phyloP scores from a whole-genome alignment of 1,140 invertebrate species.

The Paramacrobiotus metropolitanus region DNA sequence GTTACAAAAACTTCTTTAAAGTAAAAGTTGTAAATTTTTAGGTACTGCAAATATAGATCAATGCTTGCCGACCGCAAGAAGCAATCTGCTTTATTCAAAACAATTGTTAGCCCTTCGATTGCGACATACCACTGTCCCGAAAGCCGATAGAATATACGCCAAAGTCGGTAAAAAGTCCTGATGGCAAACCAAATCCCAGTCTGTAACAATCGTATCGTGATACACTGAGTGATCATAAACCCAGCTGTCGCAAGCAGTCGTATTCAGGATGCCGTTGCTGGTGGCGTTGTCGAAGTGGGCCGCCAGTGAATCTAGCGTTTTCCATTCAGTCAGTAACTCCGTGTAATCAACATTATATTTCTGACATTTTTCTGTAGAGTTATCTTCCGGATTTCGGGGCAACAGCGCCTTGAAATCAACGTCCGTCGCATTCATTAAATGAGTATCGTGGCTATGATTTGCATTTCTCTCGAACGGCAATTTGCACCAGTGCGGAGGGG shows the following conservation, averaged over 20 bases:
- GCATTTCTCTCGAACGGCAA: too few relatives aligned
- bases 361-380: neutral
- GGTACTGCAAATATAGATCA: neutral
- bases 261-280: neutral
- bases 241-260: neutral
- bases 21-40: neutral
- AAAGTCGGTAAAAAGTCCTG: neutral
- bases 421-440: neutral
- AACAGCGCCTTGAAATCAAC: neutral
- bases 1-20: too few relatives aligned
- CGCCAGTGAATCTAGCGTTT: neutral
- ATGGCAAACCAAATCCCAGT: neutral
- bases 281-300: neutral
- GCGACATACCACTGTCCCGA: neutral
- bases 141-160: neutral
- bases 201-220: neutral
- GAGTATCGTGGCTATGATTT: too few relatives aligned
- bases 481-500: neutral
- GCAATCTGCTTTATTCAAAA: neutral
- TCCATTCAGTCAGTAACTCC: neutral
- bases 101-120: neutral
- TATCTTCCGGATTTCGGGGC: neutral
- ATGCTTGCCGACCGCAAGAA: too few relatives aligned
- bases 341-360: neutral
- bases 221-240: neutral